Evolutionary conservation across 1,140 invertebrate genomes (phyloP), one percentile per base, ranked within the genome.

Genomic region (Cepaea nemoralis): DNA sequence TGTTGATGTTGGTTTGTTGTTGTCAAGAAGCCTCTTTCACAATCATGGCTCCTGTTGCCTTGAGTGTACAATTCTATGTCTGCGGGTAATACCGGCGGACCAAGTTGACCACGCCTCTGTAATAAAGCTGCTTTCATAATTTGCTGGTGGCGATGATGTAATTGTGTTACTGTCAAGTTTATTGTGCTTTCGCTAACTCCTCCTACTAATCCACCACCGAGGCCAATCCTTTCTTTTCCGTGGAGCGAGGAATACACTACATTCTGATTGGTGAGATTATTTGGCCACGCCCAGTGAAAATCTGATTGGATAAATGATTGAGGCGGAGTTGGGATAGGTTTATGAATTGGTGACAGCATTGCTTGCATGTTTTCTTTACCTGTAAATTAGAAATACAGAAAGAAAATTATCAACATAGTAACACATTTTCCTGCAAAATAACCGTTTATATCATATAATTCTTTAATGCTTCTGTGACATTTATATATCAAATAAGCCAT

Each of bases 11-110:
- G n/a, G n/a, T n/a, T n/a, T n/a, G n/a, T n/a, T n/a, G n/a, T n/a
- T n/a, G n/a, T n/a, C n/a, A n/a, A n/a, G n/a, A n/a, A n/a, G n/a
- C n/a, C n/a, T 35, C 24, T n/a, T 66, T 45, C n/a, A n/a, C 31
- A 69, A 24, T n/a, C 37, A 10, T 35, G 59, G 59, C 8, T 24
- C 33, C 33, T 35, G 6, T 10, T 16, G 76, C 6, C 5, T 10
- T 48, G 3, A 48, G 8, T 39, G 50, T 31, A 66, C 12, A 77
- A 37, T 63, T 84, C 48, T 0, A 70, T 27, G 14, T 39, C 59
- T 0, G 77, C 42, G 3, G 69, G 19, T 19, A 63, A 16, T 24
- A 73, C 71, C 6, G 77, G 76, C 50, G 84, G n/a, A n/a, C n/a
- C n/a, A n/a, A n/a, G n/a, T n/a, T n/a, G n/a, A n/a, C n/a, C n/a